Evolutionary conservation across 1,140 invertebrate genomes (phyloP).

Genomic region (Bicyclus anynana): DNA sequence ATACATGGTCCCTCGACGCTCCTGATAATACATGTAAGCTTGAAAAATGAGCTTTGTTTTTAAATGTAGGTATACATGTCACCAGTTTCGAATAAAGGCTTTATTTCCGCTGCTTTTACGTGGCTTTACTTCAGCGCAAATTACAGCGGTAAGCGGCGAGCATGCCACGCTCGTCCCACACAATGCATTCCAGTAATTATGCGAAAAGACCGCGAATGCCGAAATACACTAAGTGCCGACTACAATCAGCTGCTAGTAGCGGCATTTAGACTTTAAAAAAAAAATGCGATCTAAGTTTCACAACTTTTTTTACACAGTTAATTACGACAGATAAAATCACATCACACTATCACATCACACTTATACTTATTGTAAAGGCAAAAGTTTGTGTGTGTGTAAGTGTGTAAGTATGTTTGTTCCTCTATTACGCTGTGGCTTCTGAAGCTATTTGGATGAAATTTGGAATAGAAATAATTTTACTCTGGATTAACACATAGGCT

Average conservation of each 20-base stretch:
- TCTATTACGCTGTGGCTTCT: too few species aligned
- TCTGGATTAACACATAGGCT: too few species aligned
- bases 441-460: too few species aligned
- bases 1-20: too few species aligned
- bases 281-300: too few species aligned
- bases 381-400: too few species aligned
- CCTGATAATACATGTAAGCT: too few species aligned
- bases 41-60: constrained; percentile 10
- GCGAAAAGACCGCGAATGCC: constrained; percentile 46
- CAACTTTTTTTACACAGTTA: too few species aligned
- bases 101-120: constrained; percentile 47
- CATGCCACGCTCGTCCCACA: constrained; percentile 44
- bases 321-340: background rate
- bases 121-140: constrained; percentile 52
- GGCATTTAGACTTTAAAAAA: background rate
- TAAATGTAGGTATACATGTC: constrained; percentile 17
- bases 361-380: too few species aligned
- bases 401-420: too few species aligned
- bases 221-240: constrained; percentile 34
- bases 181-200: constrained; percentile 69
- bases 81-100: constrained; percentile 42
- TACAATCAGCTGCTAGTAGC: constrained; percentile 1
- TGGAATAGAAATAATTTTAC: too few species aligned
- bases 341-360: too few species aligned
- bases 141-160: constrained; percentile 50